Evolutionary conservation across 2,797 vertebrate genomes (phyloP), one percentile per base, ranked within the genome.

Genomic region (Enteromius radiatus): DNA sequence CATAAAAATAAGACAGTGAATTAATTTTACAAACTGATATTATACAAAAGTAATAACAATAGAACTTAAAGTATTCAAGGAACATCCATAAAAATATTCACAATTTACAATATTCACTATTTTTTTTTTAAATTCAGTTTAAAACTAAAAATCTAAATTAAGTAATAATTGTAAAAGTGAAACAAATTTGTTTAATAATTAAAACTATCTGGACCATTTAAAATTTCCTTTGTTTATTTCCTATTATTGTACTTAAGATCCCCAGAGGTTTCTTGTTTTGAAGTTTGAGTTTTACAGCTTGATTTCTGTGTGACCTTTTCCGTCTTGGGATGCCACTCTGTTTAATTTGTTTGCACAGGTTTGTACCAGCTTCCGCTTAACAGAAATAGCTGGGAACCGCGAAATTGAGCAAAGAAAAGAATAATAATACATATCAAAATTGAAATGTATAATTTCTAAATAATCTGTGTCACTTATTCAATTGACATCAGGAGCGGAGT

Each of bases 341-440:
- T 41, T 54, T 15, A 17, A 15, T 11, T n/a, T 61, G 61, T 83
- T 85, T 84, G 10, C 45, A 47, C 45, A 81, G 45, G 23, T 11
- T 68, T 61, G 9, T 3, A 28, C 21, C 36, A 61, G 41, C 49
- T 80, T 85, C 83, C 65, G 1, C 76, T 11, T 36, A 56, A 70
- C 47, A 28, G 28, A 80, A 52, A 70, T 63, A 81, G 23, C 28
- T 33, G 3, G 19, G 19, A 3, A 12, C 47, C 45, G 2, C 1
- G 2, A 54, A 59, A 75, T 1, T 10, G 21, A 38, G 14, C 4
- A 26, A 59, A 41, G 1, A 59, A 17, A 15, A 47, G 3, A 10
- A 43, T 26, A 63, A 77, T 45, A 76, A 45, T 17, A 3, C 19
- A 1, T 14, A 26, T 0, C 31, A 31, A 31, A 31, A 31, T 31